phyloP scores from a whole-genome alignment of 1,140 invertebrate species.

The Steinernema khuongi region DNA sequence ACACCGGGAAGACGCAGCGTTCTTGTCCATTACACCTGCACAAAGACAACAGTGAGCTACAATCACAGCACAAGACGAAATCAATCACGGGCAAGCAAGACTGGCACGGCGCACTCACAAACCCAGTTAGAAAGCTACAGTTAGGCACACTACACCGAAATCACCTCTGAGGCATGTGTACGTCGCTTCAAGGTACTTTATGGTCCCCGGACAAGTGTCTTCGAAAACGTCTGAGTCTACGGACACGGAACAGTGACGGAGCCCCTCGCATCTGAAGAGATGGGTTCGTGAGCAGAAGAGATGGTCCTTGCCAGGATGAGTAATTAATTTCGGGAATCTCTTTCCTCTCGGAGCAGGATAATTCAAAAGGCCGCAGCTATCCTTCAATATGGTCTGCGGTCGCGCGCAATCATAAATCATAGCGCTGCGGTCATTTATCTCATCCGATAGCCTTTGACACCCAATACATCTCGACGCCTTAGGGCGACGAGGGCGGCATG shows the following conservation, averaged over 20 bases:
- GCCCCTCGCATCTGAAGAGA: background rate
- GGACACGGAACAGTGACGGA: conserved; percentile 3
- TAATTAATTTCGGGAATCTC: background rate
- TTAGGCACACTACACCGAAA: conserved; percentile 1
- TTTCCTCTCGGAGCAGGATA: background rate
- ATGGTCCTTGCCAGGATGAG: background rate
- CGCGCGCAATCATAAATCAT: conserved; percentile 8
- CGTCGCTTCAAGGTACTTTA: conserved; percentile 2
- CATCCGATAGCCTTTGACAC: background rate
- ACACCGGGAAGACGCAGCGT: conserved; percentile 28
- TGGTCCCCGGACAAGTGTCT: conserved; percentile 11
- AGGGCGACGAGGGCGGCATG: background rate
- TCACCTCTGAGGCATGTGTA: conserved; percentile 3
- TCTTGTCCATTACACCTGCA: conserved; percentile 32
- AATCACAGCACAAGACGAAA: background rate
- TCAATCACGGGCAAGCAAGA: background rate
- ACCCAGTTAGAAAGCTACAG: background rate
- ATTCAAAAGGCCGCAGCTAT: conserved; percentile 12
- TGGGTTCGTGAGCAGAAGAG: background rate
- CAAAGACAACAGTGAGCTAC: conserved; percentile 5
- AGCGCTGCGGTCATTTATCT: background rate
- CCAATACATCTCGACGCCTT: background rate
- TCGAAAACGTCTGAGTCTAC: background rate
- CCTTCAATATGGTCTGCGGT: conserved; percentile 1
- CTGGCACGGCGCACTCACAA: background rate